phyloP scores from a whole-genome alignment of 2,888 invertebrate genomes.

The Drosophila paranaensis region DNA sequence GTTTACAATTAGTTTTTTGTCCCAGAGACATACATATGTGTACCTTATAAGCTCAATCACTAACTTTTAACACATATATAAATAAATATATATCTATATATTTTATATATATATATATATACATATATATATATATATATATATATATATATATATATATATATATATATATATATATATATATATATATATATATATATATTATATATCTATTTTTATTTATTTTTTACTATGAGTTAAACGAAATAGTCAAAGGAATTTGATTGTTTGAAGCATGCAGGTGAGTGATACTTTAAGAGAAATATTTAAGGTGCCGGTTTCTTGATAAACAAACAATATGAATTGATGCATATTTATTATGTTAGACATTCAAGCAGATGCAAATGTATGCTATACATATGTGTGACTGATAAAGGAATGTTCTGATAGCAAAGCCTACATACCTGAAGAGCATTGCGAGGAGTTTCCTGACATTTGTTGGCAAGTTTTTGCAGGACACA shows the following conservation, averaged over 20 bases:
- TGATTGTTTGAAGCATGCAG: background rate
- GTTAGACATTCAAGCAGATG: background rate
- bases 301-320: background rate
- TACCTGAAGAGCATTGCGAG: conserved; percentile 90
- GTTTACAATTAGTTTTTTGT: no score
- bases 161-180: no score
- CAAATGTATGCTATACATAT: background rate
- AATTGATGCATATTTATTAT: conserved; percentile 4
- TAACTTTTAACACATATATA: no score
- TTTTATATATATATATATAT: no score
- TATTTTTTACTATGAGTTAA: background rate
- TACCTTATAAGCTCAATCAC: no score
- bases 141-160: no score
- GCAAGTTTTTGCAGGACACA: conserved; percentile 91
- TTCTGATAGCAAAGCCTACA: conserved; percentile 11
- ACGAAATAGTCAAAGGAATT: background rate
- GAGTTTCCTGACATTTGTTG: conserved; percentile 89
- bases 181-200: no score
- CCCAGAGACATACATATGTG: no score
- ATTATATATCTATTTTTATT: background rate
- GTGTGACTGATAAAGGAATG: conserved; percentile 2
- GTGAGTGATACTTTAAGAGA: background rate
- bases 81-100: no score
- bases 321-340: background rate
- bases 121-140: no score